Percentiles rank a stretch among this genome's conserved stretches.
Conservation (phyloP, 2,888 invertebrate species). For the Notodonta dromedarius region DNA sequence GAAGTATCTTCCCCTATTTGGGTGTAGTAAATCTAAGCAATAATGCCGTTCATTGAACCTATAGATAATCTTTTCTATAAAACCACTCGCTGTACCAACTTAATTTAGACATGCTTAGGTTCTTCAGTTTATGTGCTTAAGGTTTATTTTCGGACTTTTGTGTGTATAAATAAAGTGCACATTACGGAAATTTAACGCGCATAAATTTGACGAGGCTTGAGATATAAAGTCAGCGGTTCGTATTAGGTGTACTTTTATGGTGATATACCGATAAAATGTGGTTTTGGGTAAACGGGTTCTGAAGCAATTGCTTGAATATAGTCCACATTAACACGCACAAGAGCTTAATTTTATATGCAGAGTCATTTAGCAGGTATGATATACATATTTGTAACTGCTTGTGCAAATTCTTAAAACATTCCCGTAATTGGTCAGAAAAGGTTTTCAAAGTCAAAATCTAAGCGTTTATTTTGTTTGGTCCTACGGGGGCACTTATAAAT, state of each 20-base stretch:
- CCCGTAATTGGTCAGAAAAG: too few relatives aligned
- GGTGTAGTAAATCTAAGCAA: too few relatives aligned
- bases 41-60: not conserved
- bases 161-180: not conserved
- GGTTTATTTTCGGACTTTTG: constrained; percentile 15
- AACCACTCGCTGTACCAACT: constrained; percentile 7
- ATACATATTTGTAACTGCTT: too few relatives aligned
- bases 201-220: constrained; percentile 46
- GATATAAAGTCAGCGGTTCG: constrained; percentile 38
- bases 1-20: too few relatives aligned
- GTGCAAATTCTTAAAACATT: too few relatives aligned
- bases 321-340: too few relatives aligned
- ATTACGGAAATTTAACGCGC: constrained; percentile 43
- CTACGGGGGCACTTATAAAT: too few relatives aligned
- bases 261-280: constrained; percentile 2
- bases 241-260: constrained; percentile 5
- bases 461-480: too few relatives aligned
- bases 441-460: too few relatives aligned
- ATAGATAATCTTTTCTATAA: not conserved
- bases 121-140: constrained; percentile 19
- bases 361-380: too few relatives aligned
- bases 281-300: constrained; percentile 12
- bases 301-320: constrained; percentile 14
- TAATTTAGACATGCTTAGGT: constrained; percentile 2
- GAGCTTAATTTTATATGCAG: too few relatives aligned